A percentile compares a stretch with the other conserved stretches of the same genome.
Evolutionary conservation across 2,113 vertebrate genomes (phyloP).

Genomic region (Sorex fumeus): DNA sequence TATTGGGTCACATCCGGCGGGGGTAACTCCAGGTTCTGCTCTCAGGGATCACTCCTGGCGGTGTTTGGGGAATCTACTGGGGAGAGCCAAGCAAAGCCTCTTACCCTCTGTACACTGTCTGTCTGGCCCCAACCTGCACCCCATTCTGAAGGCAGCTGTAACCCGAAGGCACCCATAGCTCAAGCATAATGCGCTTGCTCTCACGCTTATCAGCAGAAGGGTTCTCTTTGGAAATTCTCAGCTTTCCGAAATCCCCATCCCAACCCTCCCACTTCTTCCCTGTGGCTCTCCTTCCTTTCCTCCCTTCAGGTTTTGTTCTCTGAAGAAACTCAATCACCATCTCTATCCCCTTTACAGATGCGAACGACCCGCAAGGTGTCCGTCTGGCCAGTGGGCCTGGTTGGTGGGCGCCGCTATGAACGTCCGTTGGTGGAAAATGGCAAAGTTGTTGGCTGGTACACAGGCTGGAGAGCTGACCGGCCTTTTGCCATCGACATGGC

Average conservation of each 20-base stretch:
- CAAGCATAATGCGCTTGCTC: accelerated
- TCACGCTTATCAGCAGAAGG: too few species aligned
- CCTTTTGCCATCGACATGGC: constrained; percentile 99
- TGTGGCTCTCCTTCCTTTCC: not conserved
- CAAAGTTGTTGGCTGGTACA: constrained; percentile 98
- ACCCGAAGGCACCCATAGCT: accelerated
- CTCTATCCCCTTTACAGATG: constrained; percentile 91
- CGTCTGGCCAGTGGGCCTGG: constrained; percentile 98
- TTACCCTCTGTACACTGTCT: too few species aligned
- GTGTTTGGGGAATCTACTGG: too few species aligned
- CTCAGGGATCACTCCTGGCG: too few species aligned
- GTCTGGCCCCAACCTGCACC: too few species aligned
- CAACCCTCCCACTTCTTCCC: not conserved
- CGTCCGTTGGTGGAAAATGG: constrained; percentile 96
- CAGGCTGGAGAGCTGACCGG: constrained; percentile 97
- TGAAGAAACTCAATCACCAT: not conserved
- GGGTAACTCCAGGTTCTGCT: too few species aligned
- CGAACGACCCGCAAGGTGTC: constrained; percentile 95
- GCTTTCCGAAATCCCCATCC: not conserved
- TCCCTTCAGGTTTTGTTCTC: not conserved
- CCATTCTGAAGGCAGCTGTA: not conserved
- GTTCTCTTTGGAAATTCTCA: not conserved
- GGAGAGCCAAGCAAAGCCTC: too few species aligned
- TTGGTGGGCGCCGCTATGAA: constrained; percentile 96
- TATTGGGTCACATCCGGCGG: too few species aligned